Evolutionary conservation across 2,113 vertebrate genomes (phyloP), one percentile per base, ranked within the genome.

Genomic region (Numenius arquata): DNA sequence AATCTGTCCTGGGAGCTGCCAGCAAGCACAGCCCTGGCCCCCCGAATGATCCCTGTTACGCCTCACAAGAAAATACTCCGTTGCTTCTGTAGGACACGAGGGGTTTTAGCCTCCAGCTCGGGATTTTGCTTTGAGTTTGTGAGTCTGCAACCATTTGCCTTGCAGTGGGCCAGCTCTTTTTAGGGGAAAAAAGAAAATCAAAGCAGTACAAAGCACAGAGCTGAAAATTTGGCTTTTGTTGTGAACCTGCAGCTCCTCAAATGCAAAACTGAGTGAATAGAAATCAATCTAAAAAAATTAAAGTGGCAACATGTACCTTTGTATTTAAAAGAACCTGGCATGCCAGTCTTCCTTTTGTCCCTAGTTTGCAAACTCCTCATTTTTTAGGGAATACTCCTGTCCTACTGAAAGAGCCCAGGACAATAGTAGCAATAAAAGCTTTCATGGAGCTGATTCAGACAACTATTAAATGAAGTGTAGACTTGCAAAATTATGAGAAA

Each of bases 41-140:
- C 79, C 48, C 34, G 21, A 27, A 88, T 53, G 53, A 62, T 16
- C 13, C 0, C 53, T 12, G 30, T 21, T 65, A 32, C 0, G 0
- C 53, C 67, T 80, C 0, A 0, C 67, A 68, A 22, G 81, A 59
- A 90, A 93, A 90, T 0, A 2, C 72, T 90, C 83, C 12, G 58
- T 20, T 93, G 79, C 68, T 80, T 13, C 92, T 88, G 72, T 41
- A 53, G 82, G 71, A 63, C 65, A 19, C 1, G 1, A 38, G 50
- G 71, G 43, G 19, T 0, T 74, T 93, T 34, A 17, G 2, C 47
- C 59, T 81, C 27, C 25, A n/a, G 40, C 38, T 27, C 5, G 3
- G 27, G 67, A 23, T 36, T 85, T 56, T 21, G 6, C 3, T 18
- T 36, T 67, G 61, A 41, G 16, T 88, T 59, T 83, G 62, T 41